Evolutionary conservation across 2,888 invertebrate species (phyloP).

Genomic region (Drosophila antonietae): DNA sequence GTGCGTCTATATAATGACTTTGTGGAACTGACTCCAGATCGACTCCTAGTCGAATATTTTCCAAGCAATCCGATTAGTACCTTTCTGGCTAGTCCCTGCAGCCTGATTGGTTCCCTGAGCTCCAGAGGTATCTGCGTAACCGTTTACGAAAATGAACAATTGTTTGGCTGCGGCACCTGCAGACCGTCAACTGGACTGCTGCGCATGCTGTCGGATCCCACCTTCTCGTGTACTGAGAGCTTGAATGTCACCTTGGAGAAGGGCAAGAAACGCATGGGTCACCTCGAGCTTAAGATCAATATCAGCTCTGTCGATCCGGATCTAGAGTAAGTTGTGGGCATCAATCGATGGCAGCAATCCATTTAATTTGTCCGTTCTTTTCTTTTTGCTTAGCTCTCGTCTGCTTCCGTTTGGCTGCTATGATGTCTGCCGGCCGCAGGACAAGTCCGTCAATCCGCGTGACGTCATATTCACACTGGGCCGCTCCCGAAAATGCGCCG

Average conservation of each 20-base stretch:
- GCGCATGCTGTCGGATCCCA: conserved; percentile 53
- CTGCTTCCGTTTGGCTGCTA: conserved; percentile 51
- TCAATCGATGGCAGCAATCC: background rate
- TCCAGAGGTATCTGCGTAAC: conserved; percentile 47
- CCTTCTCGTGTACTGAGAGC: conserved; percentile 53
- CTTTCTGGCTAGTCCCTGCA: conserved; percentile 59
- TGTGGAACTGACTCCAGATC: conserved; percentile 39
- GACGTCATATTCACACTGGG: conserved; percentile 76
- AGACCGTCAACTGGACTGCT: conserved; percentile 56
- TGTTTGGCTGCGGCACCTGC: conserved; percentile 58
- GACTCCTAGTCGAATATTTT: conserved; percentile 32
- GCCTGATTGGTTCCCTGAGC: conserved; percentile 43
- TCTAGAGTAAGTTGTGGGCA: conserved; percentile 56
- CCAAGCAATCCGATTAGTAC: conserved; percentile 25
- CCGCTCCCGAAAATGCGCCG: conserved; percentile 55
- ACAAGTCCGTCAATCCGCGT: conserved; percentile 64
- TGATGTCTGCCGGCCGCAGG: conserved; percentile 62
- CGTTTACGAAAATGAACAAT: conserved; percentile 9
- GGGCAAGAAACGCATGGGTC: conserved; percentile 32
- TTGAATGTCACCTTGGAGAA: conserved; percentile 46
- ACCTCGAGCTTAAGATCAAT: conserved; percentile 59
- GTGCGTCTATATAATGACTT: conserved; percentile 44
- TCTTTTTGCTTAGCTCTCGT: conserved; percentile 23
- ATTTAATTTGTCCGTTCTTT: background rate
- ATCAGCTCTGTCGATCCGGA: conserved; percentile 64